phyloP scores from a whole-genome alignment of 2,888 invertebrate genomes.

The Acanthococcus lagerstroemiae region DNA sequence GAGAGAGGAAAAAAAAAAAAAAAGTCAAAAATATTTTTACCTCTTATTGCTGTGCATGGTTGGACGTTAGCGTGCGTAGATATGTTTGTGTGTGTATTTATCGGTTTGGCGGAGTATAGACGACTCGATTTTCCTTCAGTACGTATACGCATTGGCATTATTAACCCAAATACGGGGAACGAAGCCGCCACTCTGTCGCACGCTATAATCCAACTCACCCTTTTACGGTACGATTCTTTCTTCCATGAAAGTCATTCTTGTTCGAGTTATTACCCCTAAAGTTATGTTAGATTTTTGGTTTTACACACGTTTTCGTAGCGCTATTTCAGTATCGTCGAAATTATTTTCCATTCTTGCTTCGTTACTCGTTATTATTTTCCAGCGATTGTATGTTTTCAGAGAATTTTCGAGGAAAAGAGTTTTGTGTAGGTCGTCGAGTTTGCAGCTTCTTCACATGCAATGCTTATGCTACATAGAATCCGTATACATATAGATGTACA shows the following conservation, averaged over 20 bases:
- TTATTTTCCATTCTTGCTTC: too few species aligned
- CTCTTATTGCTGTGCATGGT: background rate
- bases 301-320: background rate
- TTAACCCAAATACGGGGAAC: conserved; percentile 16
- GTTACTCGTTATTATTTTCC: too few species aligned
- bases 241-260: background rate
- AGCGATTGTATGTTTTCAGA: too few species aligned
- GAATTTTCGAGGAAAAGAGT: too few species aligned
- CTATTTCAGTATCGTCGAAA: background rate
- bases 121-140: background rate
- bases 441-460: too few species aligned
- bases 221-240: too few species aligned
- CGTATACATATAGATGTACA: too few species aligned
- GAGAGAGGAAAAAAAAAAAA: too few species aligned
- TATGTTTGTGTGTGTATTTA: background rate
- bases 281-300: background rate
- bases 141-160: conserved; percentile 10
- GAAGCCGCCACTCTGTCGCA: conserved; percentile 13
- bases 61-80: background rate
- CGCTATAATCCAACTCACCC: background rate
- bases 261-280: background rate
- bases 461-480: too few species aligned
- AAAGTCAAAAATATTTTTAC: background rate
- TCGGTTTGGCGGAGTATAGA: background rate
- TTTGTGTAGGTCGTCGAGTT: too few species aligned